These are phyloP conservation scores for Euphydryas editha DNA, from an alignment of 2,888 invertebrate genomes.

Conservation along the genomic window DNA sequence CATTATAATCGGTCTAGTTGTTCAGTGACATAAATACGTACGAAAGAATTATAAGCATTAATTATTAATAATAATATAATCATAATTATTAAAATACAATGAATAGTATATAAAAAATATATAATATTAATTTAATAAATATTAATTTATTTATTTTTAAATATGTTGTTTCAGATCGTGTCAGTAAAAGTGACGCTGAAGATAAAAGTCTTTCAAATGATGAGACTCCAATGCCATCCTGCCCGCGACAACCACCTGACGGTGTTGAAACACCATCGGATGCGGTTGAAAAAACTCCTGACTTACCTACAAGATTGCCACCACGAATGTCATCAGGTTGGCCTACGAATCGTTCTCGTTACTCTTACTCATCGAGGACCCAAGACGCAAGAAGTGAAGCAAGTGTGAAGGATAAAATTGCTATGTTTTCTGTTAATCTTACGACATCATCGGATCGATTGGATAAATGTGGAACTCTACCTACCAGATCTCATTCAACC, in stretches of 20 bases:
- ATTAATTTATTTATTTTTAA: background rate
- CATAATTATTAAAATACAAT: background rate
- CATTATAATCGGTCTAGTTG: too few relatives aligned
- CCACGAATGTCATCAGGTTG: slow-evolving; percentile 63
- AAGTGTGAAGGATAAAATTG: slow-evolving; percentile 93
- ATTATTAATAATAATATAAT: too few relatives aligned
- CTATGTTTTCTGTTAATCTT: slow-evolving; percentile 89
- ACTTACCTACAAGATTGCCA: slow-evolving; percentile 68
- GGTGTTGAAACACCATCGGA: slow-evolving; percentile 91
- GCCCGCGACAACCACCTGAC: slow-evolving; percentile 91
- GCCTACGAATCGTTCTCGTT: slow-evolving; percentile 64
- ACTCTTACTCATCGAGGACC: slow-evolving; percentile 81
- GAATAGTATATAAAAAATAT: background rate
- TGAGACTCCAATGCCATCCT: slow-evolving; percentile 79
- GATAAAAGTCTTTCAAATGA: slow-evolving; percentile 79
- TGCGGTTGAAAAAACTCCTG: slow-evolving; percentile 83
- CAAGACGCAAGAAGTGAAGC: slow-evolving; percentile 91
- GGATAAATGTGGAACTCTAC: slow-evolving; percentile 74
- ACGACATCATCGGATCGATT: slow-evolving; percentile 68
- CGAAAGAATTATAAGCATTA: too few relatives aligned
- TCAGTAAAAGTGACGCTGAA: slow-evolving; percentile 75
- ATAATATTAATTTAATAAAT: background rate
- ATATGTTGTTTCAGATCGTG: slow-evolving; percentile 64
- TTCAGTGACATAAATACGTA: too few relatives aligned
- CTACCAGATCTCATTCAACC: slow-evolving; percentile 58